phyloP scores from a whole-genome alignment of 2,113 vertebrate genomes.

The Campylorhamphus procurvoides region DNA sequence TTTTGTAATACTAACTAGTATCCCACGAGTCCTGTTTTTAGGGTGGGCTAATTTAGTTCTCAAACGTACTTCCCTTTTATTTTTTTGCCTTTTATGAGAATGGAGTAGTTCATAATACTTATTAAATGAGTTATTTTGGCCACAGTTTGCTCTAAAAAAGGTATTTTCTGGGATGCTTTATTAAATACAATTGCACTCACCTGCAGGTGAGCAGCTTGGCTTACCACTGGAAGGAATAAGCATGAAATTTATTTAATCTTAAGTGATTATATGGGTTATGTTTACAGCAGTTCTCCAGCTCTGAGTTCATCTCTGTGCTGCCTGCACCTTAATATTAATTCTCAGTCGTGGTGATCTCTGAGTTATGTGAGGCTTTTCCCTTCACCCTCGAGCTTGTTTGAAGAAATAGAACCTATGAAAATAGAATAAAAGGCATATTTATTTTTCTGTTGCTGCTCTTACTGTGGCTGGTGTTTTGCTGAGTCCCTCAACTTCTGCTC shows the following conservation, averaged over 20 bases:
- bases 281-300: background rate
- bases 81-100: background rate
- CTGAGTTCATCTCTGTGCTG: background rate
- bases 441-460: background rate
- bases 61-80: background rate
- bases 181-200: background rate
- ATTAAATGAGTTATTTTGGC: background rate
- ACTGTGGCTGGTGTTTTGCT: background rate
- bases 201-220: background rate
- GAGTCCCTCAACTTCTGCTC: background rate
- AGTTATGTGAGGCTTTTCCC: background rate
- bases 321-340: background rate
- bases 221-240: background rate
- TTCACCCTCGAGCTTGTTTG: background rate
- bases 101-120: background rate
- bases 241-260: background rate
- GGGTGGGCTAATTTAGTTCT: background rate
- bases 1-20: background rate
- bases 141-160: background rate
- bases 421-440: fast-evolving
- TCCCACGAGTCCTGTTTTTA: background rate
- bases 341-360: background rate
- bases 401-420: background rate
- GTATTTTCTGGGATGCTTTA: background rate
- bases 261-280: background rate